Percentiles rank a stretch among this genome's conserved stretches.
Evolutionary conservation across 2,113 vertebrate species (phyloP).

Genomic region (Lophotis ruficrista): DNA sequence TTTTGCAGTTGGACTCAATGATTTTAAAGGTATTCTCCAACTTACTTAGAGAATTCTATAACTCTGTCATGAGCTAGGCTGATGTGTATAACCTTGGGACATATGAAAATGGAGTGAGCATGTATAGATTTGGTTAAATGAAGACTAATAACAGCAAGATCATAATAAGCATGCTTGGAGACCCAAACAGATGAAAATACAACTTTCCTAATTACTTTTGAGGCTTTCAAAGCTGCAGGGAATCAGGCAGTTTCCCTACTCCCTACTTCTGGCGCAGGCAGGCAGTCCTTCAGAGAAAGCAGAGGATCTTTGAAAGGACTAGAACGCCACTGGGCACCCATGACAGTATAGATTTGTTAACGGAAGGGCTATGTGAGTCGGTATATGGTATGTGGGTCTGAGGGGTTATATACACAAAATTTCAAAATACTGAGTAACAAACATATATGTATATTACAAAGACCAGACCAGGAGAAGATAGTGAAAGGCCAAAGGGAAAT

Average conservation of each 20-base stretch:
- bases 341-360: not conserved
- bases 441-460: not conserved
- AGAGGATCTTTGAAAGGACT: not conserved
- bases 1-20: no score
- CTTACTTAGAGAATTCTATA: no score
- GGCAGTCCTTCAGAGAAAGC: not conserved
- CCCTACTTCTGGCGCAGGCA: not conserved
- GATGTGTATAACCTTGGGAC: not conserved
- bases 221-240: not conserved
- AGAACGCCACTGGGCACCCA: not conserved
- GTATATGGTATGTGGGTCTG: no score
- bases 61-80: not conserved
- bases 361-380: not conserved
- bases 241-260: not conserved
- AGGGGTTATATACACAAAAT: no score
- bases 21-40: no score
- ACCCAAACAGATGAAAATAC: not conserved
- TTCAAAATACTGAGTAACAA: no score
- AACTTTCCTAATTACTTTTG: not conserved
- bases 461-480: not conserved
- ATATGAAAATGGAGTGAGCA: not conserved
- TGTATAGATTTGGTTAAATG: not conserved
- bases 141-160: not conserved
- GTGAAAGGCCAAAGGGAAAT: not conserved
- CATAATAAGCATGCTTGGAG: not conserved